A percentile compares a stretch with the other conserved stretches of the same genome.
Evolutionary conservation across 2,797 vertebrate species (phyloP).

Genomic region (Ptychadena robeensis): DNA sequence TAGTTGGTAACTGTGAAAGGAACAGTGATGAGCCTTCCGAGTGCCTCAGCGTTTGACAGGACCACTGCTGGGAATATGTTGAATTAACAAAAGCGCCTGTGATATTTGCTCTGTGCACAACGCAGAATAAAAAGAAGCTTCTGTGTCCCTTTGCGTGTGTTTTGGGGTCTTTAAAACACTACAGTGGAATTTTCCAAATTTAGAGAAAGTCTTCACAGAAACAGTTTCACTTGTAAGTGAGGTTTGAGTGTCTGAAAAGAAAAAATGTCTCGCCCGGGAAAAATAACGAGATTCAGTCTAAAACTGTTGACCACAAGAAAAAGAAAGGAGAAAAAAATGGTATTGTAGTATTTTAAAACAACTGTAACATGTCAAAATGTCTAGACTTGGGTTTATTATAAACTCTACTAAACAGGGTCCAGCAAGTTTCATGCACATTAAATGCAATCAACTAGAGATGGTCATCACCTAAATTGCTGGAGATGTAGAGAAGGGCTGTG

Average conservation of each 20-base stretch:
- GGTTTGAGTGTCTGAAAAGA: background rate
- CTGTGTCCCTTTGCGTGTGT: background rate
- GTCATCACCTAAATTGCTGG: too few relatives aligned
- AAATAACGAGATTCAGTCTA: background rate
- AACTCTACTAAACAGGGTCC: too few relatives aligned
- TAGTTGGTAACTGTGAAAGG: conserved; percentile 5
- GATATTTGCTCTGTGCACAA: background rate
- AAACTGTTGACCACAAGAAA: background rate
- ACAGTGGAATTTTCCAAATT: conserved; percentile 9
- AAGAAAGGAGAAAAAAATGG: too few relatives aligned
- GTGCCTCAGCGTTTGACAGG: too few relatives aligned
- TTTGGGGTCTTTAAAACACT: background rate
- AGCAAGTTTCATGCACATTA: too few relatives aligned
- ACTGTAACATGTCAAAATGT: too few relatives aligned
- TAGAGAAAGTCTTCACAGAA: conserved; percentile 12
- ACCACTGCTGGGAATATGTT: conserved; percentile 30
- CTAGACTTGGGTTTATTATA: too few relatives aligned
- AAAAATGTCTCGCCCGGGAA: background rate
- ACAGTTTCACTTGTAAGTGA: background rate
- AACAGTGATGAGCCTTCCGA: background rate
- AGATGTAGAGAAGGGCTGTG: too few relatives aligned
- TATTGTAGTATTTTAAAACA: too few relatives aligned
- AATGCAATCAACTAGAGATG: too few relatives aligned
- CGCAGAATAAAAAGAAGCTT: background rate
- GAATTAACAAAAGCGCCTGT: conserved; percentile 12